A percentile compares a stretch with the other conserved stretches of the same genome.
Conservation (phyloP, 35 echinoderm and acorn worm genomes). For the Apostichopus japonicus region DNA sequence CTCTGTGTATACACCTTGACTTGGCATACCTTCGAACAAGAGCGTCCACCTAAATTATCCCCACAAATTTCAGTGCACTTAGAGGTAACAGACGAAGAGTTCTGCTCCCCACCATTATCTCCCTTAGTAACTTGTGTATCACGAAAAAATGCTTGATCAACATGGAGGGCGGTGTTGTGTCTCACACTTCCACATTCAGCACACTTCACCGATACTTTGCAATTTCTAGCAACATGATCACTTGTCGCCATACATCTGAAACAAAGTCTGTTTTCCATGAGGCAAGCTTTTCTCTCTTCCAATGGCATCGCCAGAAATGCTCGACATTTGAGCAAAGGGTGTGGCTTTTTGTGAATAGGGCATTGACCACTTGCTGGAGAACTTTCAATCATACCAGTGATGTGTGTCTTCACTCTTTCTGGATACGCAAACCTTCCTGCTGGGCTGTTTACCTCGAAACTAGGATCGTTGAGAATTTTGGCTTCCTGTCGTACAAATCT, state of each 20-base stretch:
- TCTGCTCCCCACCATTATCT: conserved; percentile 41
- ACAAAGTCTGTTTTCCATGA: conserved; percentile 54
- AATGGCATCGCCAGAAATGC: conserved; percentile 44
- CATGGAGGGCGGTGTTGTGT: conserved; percentile 7
- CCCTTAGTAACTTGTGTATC: neutral
- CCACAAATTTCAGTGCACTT: conserved; percentile 61
- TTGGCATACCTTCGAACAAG: neutral
- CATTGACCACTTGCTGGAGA: neutral
- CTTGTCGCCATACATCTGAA: conserved; percentile 36
- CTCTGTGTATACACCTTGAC: neutral
- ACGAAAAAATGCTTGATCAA: neutral
- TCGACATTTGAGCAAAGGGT: conserved; percentile 50
- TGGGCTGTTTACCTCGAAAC: too few species aligned
- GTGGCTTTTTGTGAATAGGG: conserved; percentile 62
- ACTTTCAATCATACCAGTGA: neutral
- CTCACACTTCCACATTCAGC: conserved; percentile 16
- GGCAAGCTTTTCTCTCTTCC: conserved; percentile 39
- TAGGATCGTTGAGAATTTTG: too few species aligned
- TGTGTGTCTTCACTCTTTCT: too few species aligned
- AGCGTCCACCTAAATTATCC: neutral
- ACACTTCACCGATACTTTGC: conserved; percentile 33
- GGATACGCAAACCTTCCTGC: too few species aligned
- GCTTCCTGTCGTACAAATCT: too few species aligned
- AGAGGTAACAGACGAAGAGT: neutral
- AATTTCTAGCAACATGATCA: conserved; percentile 48